A percentile compares a stretch with the other conserved stretches of the same genome.
Conservation (phyloP, 2,113 vertebrate species). For the Lethenteron reissneri region DNA sequence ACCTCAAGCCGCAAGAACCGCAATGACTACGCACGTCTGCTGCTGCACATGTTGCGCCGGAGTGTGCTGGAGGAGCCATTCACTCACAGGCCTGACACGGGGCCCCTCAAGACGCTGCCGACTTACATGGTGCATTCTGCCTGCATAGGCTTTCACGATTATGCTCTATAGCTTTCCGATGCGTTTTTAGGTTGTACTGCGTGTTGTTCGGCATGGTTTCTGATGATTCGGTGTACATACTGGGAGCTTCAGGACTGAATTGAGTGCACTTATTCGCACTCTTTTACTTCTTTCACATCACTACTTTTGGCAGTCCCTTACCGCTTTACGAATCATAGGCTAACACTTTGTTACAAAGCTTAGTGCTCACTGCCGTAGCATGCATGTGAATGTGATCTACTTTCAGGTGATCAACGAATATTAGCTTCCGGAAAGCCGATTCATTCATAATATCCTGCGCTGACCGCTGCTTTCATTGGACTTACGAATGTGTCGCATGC, state of each 20-base stretch:
- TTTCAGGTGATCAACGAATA: too few relatives aligned
- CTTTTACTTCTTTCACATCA: neutral
- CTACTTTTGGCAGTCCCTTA: too few relatives aligned
- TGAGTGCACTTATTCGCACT: neutral
- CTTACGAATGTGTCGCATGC: too few relatives aligned
- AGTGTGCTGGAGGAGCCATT: conserved; percentile 58
- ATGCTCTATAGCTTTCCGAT: neutral
- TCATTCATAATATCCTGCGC: too few relatives aligned
- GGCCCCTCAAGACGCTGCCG: conserved; percentile 43
- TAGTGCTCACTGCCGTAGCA: too few relatives aligned
- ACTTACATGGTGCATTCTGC: conserved; percentile 45
- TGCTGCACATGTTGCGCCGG: conserved; percentile 61
- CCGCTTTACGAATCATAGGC: too few relatives aligned
- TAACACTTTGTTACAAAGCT: too few relatives aligned
- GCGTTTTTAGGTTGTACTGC: neutral
- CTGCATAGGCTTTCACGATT: neutral
- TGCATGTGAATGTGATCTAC: too few relatives aligned
- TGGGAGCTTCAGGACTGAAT: neutral
- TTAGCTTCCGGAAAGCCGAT: too few relatives aligned
- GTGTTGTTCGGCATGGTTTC: neutral
- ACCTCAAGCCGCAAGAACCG: conserved; percentile 33
- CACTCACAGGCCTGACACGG: conserved; percentile 39
- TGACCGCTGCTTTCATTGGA: too few relatives aligned
- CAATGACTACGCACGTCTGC: conserved; percentile 47
- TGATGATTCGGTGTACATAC: neutral